phyloP scores from a whole-genome alignment of 2,888 invertebrate genomes.

The Lobophora halterata region DNA sequence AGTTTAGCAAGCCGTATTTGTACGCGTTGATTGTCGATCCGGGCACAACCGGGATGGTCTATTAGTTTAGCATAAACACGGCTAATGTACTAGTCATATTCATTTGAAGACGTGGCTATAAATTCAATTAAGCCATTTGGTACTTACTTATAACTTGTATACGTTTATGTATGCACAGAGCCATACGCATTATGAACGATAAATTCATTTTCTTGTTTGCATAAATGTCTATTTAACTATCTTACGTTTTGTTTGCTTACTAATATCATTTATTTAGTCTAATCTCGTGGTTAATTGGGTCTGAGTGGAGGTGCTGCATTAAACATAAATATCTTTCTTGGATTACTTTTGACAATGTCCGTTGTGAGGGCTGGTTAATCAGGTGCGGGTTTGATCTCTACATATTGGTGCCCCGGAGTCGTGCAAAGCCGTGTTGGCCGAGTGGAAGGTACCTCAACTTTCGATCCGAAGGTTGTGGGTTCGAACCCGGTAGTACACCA shows the following conservation, averaged over 20 bases:
- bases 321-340: conserved; percentile 16
- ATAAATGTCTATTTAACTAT: conserved; percentile 57
- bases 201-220: conserved; percentile 62
- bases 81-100: conserved; percentile 67
- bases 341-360: too few species aligned
- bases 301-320: conserved; percentile 11
- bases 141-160: conserved; percentile 34
- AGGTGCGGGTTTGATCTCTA: too few species aligned
- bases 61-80: conserved; percentile 39
- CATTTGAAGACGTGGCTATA: conserved; percentile 75
- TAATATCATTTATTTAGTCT: conserved; percentile 37
- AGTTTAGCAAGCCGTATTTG: conserved; percentile 23
- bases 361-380: too few species aligned
- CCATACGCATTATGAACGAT: conserved; percentile 58
- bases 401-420: too few species aligned
- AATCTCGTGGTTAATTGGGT: conserved; percentile 27
- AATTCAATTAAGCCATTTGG: conserved; percentile 71
- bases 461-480: too few species aligned
- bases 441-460: too few species aligned
- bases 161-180: conserved; percentile 38
- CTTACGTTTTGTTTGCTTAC: conserved; percentile 51
- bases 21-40: conserved; percentile 12
- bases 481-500: too few species aligned
- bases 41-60: conserved; percentile 9
- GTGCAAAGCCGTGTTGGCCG: too few species aligned